Base-by-base conservation (phyloP, 1,140 invertebrate species). In the Calycopis cecrops region DNA sequence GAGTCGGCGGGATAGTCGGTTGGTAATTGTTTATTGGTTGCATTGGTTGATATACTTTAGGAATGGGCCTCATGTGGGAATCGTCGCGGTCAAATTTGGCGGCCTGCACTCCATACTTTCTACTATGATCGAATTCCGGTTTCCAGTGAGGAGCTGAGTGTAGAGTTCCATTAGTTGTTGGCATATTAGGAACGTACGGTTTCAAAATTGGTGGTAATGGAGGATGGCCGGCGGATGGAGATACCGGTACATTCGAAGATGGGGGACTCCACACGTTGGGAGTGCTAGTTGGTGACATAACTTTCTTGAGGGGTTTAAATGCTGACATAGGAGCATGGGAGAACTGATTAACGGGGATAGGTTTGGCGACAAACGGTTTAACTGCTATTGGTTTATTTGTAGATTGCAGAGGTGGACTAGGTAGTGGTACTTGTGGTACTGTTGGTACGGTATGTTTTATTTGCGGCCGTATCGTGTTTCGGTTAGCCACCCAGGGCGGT, bases 261-360 rank as follows among this genome's bases (percentile, higher is more conserved):
- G 87, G 85, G 3, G 88, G 83, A 64, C 79, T 85, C 87, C 87
- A 89, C 12, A 88, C 63, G 57, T 81, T 74, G 6, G 80, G 61
- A 4, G 76, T 71, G 11, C 60, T 63, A 7, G 65, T 76, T 0
- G 84, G 81, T 11, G 79, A 83, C 16, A 71, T 59, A 12, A 84
- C 69, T 62, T 90, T 90, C 58, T 88, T 80, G 6, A 87, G 85
- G 10, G 92, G 92, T 59, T 91, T 91, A 59, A 93, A 93, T 12
- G 92, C 92, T 9, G 92, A 93, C 79, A 92, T 90, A 1, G 92
- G 91, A 2, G 92, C 92, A 67, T 93, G 92, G 40, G 91, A 92
- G 63, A 94, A 94, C 60, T 92, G 90, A 77, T 92, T 92, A 0
- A 92, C 88, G 0, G 89, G 90, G 47, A 89, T 76, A 12, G 90